phyloP scores from a whole-genome alignment of 2,113 vertebrate genomes.

The Grammomys dolichurus region DNA sequence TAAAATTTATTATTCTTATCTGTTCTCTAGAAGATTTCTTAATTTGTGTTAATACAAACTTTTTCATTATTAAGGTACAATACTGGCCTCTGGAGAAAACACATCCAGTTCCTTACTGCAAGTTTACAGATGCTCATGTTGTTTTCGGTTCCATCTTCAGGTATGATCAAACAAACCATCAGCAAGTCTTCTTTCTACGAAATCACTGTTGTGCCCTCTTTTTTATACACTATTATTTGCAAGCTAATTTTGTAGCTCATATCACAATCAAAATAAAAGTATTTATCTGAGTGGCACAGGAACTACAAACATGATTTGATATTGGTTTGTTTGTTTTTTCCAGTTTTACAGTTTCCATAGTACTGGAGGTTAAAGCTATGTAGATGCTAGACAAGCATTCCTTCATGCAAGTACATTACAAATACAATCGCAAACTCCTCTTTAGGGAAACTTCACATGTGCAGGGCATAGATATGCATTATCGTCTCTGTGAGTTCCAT shows the following conservation, averaged over 20 bases:
- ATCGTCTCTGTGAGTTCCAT: not conserved
- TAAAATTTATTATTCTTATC: not conserved
- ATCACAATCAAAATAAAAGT: not conserved
- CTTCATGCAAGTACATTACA: not conserved
- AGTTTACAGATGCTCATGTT: not conserved
- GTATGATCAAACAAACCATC: not conserved
- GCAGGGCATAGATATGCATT: not conserved
- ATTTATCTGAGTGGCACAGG: not conserved
- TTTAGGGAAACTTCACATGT: not conserved
- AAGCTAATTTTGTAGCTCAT: not conserved
- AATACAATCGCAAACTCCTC: not conserved
- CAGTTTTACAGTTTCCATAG: not conserved
- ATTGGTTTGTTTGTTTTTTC: not conserved
- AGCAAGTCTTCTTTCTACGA: not conserved
- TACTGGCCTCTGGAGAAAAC: not conserved
- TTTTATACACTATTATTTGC: not conserved
- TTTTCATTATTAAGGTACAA: not conserved
- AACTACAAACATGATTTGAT: not conserved
- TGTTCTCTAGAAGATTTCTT: not conserved
- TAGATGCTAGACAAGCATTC: not conserved
- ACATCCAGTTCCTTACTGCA: not conserved
- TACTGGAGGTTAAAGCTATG: not conserved
- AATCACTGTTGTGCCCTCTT: not conserved
- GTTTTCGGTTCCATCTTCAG: not conserved
- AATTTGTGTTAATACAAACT: not conserved